Evolutionary conservation across 2,113 vertebrate genomes (phyloP), one percentile per base, ranked within the genome.

Genomic region (Sterna hirundo): DNA sequence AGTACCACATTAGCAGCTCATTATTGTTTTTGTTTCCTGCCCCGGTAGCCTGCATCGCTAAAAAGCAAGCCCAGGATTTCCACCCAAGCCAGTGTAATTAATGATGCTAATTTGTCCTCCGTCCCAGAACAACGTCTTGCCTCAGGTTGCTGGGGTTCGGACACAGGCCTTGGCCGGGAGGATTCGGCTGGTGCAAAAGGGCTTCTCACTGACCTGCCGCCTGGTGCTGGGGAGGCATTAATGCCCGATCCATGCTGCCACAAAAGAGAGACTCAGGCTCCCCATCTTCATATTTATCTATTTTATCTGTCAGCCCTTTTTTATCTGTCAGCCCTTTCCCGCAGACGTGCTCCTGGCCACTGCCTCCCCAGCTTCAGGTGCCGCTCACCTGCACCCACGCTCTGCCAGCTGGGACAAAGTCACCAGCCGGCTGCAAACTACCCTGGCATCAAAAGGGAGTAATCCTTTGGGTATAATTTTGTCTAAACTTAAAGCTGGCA

Each of bases 201-300:
- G 5, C n/a, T 40, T 52, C 49, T 57, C 8, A 0, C n/a, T 25
- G 22, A 6, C 25, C 42, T 34, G 22, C 62, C 1, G 0, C 44
- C 38, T 4, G 13, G 32, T 22, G 32, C 32, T 58, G 26, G 26
- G 18, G 54, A 20, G 38, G 4, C 11, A 11, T 18, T 1, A 23
- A 16, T 8, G 21, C 27, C 54, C 27, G 11, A 2, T 3, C 36
- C 20, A 0, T 9, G 2, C 7, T 9, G 0, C 32, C 15, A 4
- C 11, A 20, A 23, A 12, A 12, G 11, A 65, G 6, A 47, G 4
- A 13, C 29, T 9, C 8, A 0, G 29, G 30, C 34, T 64, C 47
- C 25, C 36, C 5, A 0, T 6, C 11, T n/a, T 32, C 64, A 36
- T 16, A 2, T 10, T 4, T 9, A 14, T 16, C 34, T 38, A 0